Evolutionary conservation across 1,140 invertebrate species (phyloP).

Genomic region (Drosophila obscura): DNA sequence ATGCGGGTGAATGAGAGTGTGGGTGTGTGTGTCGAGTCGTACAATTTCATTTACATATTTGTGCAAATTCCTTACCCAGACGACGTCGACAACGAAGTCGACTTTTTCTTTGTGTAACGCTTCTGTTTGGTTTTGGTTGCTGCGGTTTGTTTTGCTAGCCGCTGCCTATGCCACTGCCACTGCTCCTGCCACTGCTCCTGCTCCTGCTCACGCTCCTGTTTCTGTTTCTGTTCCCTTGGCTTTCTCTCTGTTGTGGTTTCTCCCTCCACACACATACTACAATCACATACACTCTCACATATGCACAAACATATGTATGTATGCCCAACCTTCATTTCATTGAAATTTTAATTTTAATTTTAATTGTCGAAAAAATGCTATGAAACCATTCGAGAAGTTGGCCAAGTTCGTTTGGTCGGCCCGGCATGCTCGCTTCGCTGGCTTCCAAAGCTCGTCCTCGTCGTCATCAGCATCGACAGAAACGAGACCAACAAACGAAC

Average conservation of each 20-base stretch:
- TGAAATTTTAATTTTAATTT: slow-evolving; percentile 81
- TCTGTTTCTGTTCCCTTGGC: slow-evolving; percentile 21
- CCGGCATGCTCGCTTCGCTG: slow-evolving; percentile 44
- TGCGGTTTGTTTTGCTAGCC: slow-evolving; percentile 74
- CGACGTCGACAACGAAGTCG: slow-evolving; percentile 65
- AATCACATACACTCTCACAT: slow-evolving; percentile 21
- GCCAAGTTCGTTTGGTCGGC: slow-evolving; percentile 44
- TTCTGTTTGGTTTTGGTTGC: slow-evolving; percentile 79
- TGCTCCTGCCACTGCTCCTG: background rate
- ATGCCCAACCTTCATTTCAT: slow-evolving; percentile 53
- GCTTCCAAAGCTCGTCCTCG: slow-evolving; percentile 35
- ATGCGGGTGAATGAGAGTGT: slow-evolving; percentile 31
- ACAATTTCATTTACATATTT: slow-evolving; percentile 82
- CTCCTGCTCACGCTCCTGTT: background rate
- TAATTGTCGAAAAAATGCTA: slow-evolving; percentile 79
- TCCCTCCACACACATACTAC: slow-evolving; percentile 33
- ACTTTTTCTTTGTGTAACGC: slow-evolving; percentile 78
- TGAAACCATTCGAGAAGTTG: slow-evolving; percentile 63
- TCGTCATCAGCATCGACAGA: slow-evolving; percentile 4
- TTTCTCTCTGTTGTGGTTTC: slow-evolving; percentile 67
- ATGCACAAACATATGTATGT: background rate
- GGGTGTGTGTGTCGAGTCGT: slow-evolving; percentile 57
- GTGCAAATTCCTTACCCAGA: slow-evolving; percentile 67
- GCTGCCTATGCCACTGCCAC: slow-evolving; percentile 10
- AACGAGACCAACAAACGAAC: slow-evolving; percentile 27